phyloP scores from a whole-genome alignment of 1,140 invertebrate species.

The Halyomorpha halys region DNA sequence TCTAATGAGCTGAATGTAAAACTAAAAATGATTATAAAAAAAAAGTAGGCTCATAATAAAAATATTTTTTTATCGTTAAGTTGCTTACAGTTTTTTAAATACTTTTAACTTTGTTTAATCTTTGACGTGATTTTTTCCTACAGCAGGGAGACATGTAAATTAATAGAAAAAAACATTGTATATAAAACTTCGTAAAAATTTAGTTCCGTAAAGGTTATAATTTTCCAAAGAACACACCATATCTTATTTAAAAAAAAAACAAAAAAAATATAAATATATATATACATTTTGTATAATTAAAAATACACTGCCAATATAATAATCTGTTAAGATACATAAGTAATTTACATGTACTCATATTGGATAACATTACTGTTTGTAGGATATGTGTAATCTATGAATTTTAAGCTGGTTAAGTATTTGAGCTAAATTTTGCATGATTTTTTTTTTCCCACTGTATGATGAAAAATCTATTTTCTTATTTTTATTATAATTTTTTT shows the following conservation, averaged over 20 bases:
- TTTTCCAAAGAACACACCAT: constrained; percentile 13
- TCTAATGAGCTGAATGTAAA: too few species aligned
- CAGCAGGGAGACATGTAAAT: constrained; percentile 15
- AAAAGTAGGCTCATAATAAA: not conserved
- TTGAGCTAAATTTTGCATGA: too few species aligned
- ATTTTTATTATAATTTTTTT: too few species aligned
- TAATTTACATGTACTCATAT: constrained; percentile 12
- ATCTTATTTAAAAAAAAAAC: not conserved
- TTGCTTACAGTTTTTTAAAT: constrained; percentile 3
- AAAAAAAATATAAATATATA: not conserved
- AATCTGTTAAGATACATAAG: constrained; percentile 1
- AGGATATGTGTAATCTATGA: constrained; percentile 8
- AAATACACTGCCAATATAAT: constrained; percentile 12
- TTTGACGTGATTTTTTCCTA: constrained; percentile 11
- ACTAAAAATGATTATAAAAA: too few species aligned
- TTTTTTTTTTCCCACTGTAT: too few species aligned
- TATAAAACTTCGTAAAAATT: not conserved
- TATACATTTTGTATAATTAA: constrained; percentile 5
- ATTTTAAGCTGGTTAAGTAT: constrained; percentile 1
- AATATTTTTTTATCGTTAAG: constrained; percentile 15
- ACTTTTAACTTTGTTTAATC: constrained; percentile 14
- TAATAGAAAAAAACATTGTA: not conserved
- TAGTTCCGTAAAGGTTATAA: too few species aligned
- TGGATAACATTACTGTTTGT: constrained; percentile 11
- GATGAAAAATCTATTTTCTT: too few species aligned